These are phyloP conservation scores for Strigamia maritima DNA, from an alignment of 2,888 invertebrate species.

Conservation along the genomic window DNA sequence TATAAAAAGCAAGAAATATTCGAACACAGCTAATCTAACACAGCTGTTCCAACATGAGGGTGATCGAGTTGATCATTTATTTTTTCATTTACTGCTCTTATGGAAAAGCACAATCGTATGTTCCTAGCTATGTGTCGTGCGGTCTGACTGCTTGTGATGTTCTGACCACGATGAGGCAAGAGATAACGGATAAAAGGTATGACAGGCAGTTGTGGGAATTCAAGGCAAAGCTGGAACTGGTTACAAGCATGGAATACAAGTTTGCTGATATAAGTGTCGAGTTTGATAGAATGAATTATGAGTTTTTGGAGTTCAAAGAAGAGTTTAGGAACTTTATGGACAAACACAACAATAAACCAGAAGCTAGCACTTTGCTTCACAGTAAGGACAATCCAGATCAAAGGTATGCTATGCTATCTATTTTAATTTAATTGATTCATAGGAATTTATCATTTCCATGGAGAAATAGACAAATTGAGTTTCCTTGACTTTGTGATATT, in stretches of 20 bases:
- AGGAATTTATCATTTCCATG: too few relatives aligned
- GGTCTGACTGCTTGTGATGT: background rate
- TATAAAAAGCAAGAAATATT: background rate
- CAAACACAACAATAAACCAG: background rate
- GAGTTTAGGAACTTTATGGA: background rate
- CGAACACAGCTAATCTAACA: background rate
- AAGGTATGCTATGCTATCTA: background rate
- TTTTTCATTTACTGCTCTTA: background rate
- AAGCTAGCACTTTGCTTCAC: background rate
- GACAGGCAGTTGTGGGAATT: background rate
- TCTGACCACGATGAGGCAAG: background rate
- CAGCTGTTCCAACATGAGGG: background rate
- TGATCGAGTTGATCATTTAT: background rate
- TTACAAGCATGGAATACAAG: background rate
- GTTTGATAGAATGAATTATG: background rate
- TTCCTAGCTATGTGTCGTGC: background rate
- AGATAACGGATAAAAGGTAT: background rate
- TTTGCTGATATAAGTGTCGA: background rate
- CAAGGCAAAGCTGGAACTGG: background rate
- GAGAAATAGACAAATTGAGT: too few relatives aligned
- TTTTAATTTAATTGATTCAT: too few relatives aligned
- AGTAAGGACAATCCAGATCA: background rate
- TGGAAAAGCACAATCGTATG: background rate
- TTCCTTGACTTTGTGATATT: too few relatives aligned
- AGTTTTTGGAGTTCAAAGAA: background rate